These are phyloP conservation scores for Hetaerina americana DNA, from an alignment of 1,140 invertebrate species.

Conservation along the genomic window DNA sequence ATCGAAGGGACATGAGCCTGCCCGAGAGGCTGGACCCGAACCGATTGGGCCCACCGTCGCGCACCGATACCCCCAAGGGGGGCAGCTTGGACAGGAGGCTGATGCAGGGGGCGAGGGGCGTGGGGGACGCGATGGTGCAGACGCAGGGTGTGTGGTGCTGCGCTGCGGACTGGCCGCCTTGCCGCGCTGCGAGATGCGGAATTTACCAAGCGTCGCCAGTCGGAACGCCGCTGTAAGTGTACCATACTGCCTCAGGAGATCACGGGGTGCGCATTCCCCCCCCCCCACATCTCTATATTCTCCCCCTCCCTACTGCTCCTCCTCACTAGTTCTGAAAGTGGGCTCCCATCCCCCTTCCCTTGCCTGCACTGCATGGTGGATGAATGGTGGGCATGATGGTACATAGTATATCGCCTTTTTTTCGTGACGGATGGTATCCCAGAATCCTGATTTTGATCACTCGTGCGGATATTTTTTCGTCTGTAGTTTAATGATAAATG, in stretches of 20 bases:
- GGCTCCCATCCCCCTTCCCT: too few relatives aligned
- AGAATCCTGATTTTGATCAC: too few relatives aligned
- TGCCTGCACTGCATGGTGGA: too few relatives aligned
- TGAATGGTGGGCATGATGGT: too few relatives aligned
- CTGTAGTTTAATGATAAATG: too few relatives aligned
- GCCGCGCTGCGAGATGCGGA: neutral
- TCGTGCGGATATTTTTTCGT: too few relatives aligned
- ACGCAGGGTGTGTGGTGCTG: neutral
- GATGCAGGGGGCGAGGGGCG: neutral
- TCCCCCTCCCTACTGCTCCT: too few relatives aligned
- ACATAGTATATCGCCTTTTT: too few relatives aligned
- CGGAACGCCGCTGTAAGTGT: neutral
- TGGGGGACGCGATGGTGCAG: neutral
- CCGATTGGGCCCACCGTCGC: neutral
- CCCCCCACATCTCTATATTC: too few relatives aligned
- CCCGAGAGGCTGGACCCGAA: neutral
- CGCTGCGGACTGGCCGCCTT: neutral
- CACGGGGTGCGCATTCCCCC: too few relatives aligned
- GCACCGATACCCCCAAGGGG: neutral
- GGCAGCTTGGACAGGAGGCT: neutral
- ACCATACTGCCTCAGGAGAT: neutral
- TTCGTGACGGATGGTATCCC: too few relatives aligned
- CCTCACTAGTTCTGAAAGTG: too few relatives aligned
- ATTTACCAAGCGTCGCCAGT: neutral
- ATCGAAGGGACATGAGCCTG: neutral